Percentiles rank a stretch among this genome's conserved stretches.
These are phyloP conservation scores for Menura novaehollandiae DNA, from an alignment of 2,113 vertebrate species.

Conservation along the genomic window DNA sequence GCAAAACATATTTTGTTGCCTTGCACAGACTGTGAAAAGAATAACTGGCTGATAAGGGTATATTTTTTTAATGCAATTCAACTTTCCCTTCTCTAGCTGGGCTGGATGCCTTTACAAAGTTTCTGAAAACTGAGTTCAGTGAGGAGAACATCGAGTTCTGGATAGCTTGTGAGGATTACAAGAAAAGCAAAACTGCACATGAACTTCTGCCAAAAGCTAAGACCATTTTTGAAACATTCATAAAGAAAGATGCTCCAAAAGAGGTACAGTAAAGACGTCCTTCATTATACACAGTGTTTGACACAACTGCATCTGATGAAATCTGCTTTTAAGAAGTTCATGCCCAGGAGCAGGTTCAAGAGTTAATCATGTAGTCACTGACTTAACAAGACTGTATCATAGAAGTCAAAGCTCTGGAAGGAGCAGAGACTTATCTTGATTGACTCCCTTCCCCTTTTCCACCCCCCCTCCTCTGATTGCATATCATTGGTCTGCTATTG, in stretches of 20 bases:
- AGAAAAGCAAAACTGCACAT: constrained; percentile 76
- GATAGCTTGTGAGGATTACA: constrained; percentile 92
- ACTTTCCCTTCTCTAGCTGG: constrained; percentile 74
- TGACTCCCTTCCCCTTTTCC: background rate
- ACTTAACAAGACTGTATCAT: background rate
- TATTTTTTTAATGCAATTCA: background rate
- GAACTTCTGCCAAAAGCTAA: constrained; percentile 84
- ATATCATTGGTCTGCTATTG: background rate
- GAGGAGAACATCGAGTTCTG: constrained; percentile 98
- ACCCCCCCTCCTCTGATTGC: background rate
- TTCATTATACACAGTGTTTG: background rate
- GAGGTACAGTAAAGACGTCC: constrained; percentile 78
- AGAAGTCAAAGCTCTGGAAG: background rate
- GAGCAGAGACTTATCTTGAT: background rate
- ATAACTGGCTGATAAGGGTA: background rate
- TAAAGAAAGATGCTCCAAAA: constrained; percentile 85
- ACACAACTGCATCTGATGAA: background rate
- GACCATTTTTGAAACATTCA: constrained; percentile 86
- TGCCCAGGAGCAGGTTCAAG: background rate
- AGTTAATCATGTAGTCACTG: background rate
- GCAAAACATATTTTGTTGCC: background rate
- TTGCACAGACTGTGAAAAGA: background rate
- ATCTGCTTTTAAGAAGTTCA: background rate
- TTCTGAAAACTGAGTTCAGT: constrained; percentile 92
- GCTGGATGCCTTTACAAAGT: constrained; percentile 83